phyloP scores from a whole-genome alignment of 2,113 vertebrate genomes.

The Salvator merianae region DNA sequence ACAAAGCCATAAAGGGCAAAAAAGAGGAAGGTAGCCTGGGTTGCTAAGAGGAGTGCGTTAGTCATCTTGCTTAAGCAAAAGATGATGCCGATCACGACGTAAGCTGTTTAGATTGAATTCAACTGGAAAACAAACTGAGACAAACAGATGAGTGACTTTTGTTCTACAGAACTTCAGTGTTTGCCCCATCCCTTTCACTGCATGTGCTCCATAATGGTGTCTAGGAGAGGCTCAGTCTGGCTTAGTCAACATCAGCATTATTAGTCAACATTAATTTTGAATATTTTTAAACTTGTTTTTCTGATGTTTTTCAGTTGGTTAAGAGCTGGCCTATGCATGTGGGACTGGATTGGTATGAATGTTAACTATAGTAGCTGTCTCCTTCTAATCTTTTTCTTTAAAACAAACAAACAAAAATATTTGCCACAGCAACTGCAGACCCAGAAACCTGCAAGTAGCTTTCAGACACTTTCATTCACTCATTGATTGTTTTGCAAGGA shows the following conservation, averaged over 20 bases:
- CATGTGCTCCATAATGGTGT: background rate
- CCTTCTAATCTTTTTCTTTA: background rate
- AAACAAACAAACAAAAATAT: background rate
- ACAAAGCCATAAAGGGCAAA: constrained; percentile 33
- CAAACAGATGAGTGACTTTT: background rate
- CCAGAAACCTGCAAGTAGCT: constrained; percentile 27
- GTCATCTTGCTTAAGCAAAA: constrained; percentile 27
- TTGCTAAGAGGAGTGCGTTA: constrained; percentile 35
- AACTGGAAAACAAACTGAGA: background rate
- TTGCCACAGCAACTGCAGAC: constrained; percentile 22
- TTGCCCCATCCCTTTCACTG: background rate
- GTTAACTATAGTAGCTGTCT: background rate
- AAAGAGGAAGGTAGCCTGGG: constrained; percentile 57
- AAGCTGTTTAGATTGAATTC: background rate
- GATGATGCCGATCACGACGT: background rate
- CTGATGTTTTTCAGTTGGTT: background rate
- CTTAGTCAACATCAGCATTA: background rate
- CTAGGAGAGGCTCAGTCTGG: background rate
- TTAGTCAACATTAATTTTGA: background rate
- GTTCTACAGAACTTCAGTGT: fast-evolving
- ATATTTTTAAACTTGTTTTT: background rate
- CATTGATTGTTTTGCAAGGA: constrained; percentile 51
- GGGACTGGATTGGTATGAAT: too few relatives aligned
- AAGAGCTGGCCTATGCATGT: background rate
- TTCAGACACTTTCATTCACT: constrained; percentile 54